Base-by-base conservation (phyloP, 1,140 invertebrate genomes). In the Venturia canescens region DNA sequence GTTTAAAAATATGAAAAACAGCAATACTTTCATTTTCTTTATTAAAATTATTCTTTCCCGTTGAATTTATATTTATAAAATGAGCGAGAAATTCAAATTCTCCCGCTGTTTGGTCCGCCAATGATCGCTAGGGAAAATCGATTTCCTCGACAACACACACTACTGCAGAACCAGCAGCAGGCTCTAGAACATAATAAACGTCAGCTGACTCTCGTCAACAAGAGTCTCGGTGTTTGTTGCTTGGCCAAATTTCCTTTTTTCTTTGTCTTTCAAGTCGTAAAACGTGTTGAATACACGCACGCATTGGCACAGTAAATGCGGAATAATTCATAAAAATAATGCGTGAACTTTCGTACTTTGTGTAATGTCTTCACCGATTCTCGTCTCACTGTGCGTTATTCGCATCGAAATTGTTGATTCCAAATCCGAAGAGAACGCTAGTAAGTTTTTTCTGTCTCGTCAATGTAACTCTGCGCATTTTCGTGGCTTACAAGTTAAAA, bases 331-430 rank as follows among this genome's bases (percentile, higher is more conserved):
- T 27, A 3, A 77, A 66, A 77, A 77, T 77, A 77, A 76, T 77
- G 75, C 44, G 31, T 11, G 11, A 77, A 77, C 34, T 72, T 21
- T 83, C 86, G 82, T 84, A 84, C 81, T 87, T 85, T 87, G 86
- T 88, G 86, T 87, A 78, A 92, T 92, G 91, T 90, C 88, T 89
- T 90, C 89, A 16, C 83, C 86, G 66, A 92, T 93, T 87, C 89
- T 92, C 75, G 93, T 94, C 0, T 92, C 93, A 27, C 90, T 94
- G 66, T 94, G 93, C 86, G 92, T 93, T 83, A 92, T 94, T 90
- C 91, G 93, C 79, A 91, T 94, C 67, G 93, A 94, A 91, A 91
- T 93, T 82, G 89, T 91, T 80, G 88, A 92, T 85, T 80, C 83
- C 60, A 83, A 89, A 72, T 77, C 86, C 70, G 87, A 90, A 84